Percentiles rank a stretch among this genome's conserved stretches.
Evolutionary conservation across 2,113 vertebrate species (phyloP).

Genomic region (Archocentrus centrarchus): DNA sequence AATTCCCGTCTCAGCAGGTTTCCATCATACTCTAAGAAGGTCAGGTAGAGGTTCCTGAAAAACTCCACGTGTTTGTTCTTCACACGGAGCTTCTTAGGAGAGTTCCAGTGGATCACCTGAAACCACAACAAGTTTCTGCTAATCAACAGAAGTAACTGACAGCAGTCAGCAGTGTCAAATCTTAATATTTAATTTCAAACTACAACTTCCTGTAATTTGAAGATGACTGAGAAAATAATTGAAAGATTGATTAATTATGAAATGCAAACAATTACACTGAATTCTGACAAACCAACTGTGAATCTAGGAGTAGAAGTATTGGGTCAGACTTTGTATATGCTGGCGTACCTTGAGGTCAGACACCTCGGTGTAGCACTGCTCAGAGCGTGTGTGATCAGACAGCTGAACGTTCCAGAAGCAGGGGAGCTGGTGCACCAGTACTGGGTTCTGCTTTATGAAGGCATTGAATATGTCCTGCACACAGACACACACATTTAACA

Average conservation of each 20-base stretch:
- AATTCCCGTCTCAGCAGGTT: slow-evolving; percentile 91
- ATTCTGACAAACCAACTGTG: too few relatives aligned
- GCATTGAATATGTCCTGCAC: slow-evolving; percentile 94
- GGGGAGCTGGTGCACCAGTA: slow-evolving; percentile 88
- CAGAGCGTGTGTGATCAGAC: slow-evolving; percentile 92
- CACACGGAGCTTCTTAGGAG: slow-evolving; percentile 92
- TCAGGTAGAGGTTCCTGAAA: slow-evolving; percentile 92
- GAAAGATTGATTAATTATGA: too few relatives aligned
- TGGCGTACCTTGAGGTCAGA: slow-evolving; percentile 89
- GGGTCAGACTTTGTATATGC: background rate
- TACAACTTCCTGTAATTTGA: too few relatives aligned
- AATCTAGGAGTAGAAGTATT: too few relatives aligned
- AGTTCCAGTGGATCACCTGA: slow-evolving; percentile 98
- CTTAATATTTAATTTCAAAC: too few relatives aligned
- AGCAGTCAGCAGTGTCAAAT: background rate
- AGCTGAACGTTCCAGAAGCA: slow-evolving; percentile 97
- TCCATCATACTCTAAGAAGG: slow-evolving; percentile 91
- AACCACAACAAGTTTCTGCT: background rate
- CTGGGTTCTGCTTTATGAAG: slow-evolving; percentile 89
- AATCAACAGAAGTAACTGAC: background rate
- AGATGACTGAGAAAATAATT: too few relatives aligned
- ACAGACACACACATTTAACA: background rate
- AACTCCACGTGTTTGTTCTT: slow-evolving; percentile 95
- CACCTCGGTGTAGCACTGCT: slow-evolving; percentile 91
- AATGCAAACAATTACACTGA: background rate